phyloP scores from a whole-genome alignment of 2,797 vertebrate genomes.

The Phataginus tricuspis region DNA sequence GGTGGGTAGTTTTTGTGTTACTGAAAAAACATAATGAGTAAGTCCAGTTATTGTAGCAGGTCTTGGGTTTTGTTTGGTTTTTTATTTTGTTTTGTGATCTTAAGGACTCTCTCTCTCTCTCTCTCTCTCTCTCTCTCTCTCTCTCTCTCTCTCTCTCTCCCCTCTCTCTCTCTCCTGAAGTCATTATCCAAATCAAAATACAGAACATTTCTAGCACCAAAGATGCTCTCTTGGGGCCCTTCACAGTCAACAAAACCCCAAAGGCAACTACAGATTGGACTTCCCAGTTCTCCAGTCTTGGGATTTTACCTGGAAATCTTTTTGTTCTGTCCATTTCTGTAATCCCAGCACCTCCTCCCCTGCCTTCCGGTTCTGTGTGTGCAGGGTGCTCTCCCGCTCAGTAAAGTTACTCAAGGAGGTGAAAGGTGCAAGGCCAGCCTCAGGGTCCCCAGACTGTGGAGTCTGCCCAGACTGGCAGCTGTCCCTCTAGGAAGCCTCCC shows the following conservation, averaged over 20 bases:
- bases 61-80: neutral
- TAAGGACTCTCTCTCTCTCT: neutral
- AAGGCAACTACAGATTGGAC: neutral
- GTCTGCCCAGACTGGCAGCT: neutral
- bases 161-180: neutral
- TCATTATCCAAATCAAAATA: neutral
- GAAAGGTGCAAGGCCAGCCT: neutral
- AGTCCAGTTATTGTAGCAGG: neutral
- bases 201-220: neutral
- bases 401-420: neutral
- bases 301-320: neutral
- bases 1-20: neutral
- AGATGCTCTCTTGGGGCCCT: neutral
- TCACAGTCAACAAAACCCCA: neutral
- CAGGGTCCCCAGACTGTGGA: accelerated
- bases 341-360: neutral
- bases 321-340: neutral
- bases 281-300: neutral
- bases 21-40: neutral
- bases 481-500: neutral
- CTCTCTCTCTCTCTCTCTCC: no score
- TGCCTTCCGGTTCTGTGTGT: neutral
- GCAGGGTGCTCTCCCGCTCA: neutral
- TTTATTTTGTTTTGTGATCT: neutral
- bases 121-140: neutral